Evolutionary conservation across 1,140 invertebrate species (phyloP), one percentile per base, ranked within the genome.

Genomic region (Mycetomoellerius zeteki): DNA sequence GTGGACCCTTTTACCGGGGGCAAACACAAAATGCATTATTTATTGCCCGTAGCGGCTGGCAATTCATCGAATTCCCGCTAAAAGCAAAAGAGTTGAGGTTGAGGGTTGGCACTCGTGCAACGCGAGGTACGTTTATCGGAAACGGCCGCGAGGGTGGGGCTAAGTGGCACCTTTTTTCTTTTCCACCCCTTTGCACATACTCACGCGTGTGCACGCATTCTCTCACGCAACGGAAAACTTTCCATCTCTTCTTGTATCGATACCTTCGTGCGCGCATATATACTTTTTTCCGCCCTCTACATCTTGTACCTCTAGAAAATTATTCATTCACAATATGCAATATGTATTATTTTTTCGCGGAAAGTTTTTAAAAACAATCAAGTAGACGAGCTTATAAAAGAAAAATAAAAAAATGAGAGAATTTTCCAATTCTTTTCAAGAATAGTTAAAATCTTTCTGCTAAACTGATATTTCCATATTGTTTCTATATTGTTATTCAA

Each of bases 11-110:
- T 93, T 94, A 93, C 91, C 90, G 93, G 88, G 88, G 89, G 91
- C 93, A 93, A 94, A 93, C 92, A 94, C 87, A 88, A 91, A 92
- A 94, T 94, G 91, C 93, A 94, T 94, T 94, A 94, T 94, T 94
- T 94, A 94, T 93, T 88, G 90, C 77, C 88, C 87, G 88, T 88
- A 89, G 89, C 91, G 90, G 86, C 87, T 88, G 88, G 75, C 93
- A 92, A 93, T 93, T 94, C 92, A 91, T 93, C 92, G 92, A 92
- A 92, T 90, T 91, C 90, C 43, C 88, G 88, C 89, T 92, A 93
- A 94, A 93, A 94, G 93, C 92, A 87, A 92, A 92, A 91, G 91
- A 91, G 88, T 92, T 92, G 90, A 91, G 88, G 80, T 91, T 85
- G 89, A 92, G 88, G 90, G 87, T 88, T 89, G 88, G 87, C 89